Evolutionary conservation across 2,888 invertebrate species (phyloP).

Genomic region (Lacanobia oleracea): DNA sequence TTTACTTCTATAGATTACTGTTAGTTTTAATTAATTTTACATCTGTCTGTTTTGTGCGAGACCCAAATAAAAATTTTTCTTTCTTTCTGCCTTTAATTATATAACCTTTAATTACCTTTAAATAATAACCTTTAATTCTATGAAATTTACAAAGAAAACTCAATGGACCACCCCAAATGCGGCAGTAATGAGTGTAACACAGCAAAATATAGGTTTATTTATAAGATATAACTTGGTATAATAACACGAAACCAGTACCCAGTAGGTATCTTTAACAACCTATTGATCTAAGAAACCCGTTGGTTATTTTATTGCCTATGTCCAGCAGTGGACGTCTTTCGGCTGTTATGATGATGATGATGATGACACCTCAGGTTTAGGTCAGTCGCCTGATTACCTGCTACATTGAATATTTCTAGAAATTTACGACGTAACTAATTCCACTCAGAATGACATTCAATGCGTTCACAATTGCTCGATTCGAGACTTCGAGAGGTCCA

Average conservation of each 20-base stretch:
- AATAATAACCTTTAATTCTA: not conserved
- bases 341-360: no score
- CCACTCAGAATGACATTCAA: conserved; percentile 7
- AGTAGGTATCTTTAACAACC: not conserved
- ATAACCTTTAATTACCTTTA: no score
- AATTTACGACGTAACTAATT: not conserved
- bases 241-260: not conserved
- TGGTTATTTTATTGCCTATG: not conserved
- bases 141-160: not conserved
- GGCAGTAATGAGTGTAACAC: not conserved
- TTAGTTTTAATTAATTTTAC: no score
- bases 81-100: no score
- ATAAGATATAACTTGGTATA: not conserved
- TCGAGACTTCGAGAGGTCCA: conserved; percentile 10
- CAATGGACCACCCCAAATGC: not conserved
- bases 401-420: not conserved
- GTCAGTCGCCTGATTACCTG: not conserved
- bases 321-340: no score
- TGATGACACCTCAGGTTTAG: not conserved
- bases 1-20: no score
- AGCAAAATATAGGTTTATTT: not conserved
- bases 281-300: not conserved
- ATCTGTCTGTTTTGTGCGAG: no score
- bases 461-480: conserved; percentile 13
- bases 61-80: no score